Base-by-base conservation (phyloP, 2,113 vertebrate species). In the Turnix velox region DNA sequence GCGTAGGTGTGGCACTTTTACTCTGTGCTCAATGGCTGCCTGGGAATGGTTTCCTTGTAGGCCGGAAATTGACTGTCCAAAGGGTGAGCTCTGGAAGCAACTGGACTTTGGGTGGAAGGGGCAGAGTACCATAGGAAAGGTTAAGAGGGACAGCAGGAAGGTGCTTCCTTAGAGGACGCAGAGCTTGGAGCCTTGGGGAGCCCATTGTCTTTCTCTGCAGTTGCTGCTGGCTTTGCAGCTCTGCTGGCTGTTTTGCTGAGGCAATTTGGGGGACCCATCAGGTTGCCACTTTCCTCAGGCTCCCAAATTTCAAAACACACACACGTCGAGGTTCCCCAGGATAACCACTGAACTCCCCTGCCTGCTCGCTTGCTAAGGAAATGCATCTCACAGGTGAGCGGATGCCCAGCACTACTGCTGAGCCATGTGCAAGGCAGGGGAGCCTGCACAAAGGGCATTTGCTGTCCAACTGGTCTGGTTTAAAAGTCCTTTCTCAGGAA, bases 301-400 rank as follows among this genome's bases (percentile, higher is more conserved):
- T 79, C 71, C 20, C 27, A n/a, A 18, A 46, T 46, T 35, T 84
- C 46, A 45, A 74, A 67, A 9, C 4, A 17, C 12, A 48, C 35
- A n/a, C 5, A 14, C 19, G 31, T 25, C 25, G n/a, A 61, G 14
- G 28, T 35, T 9, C 30, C 46, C 27, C 45, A 22, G 12, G 30
- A 54, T 12, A 39, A 16, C 8, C 9, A 37, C 18, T 13, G n/a
- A 31, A 9, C 6, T 5, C 11, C 9, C 27, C 35, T 1, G 0
- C 30, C 39, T 1, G 0, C 40, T 48, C 8, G 0, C 18, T 40
- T 2, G 3, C 9, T 10, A 6, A 14, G 55, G n/a, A 54, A 42
- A 42, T 4, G 30, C 6, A 27, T 20, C 54, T 31, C 43, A 28
- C 49, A 37, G 45, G 43, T 31, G 15, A 23, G 4, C 1, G 6